These are phyloP conservation scores for Cynopterus sphinx DNA, from an alignment of 2,797 vertebrate species.

Conservation along the genomic window DNA sequence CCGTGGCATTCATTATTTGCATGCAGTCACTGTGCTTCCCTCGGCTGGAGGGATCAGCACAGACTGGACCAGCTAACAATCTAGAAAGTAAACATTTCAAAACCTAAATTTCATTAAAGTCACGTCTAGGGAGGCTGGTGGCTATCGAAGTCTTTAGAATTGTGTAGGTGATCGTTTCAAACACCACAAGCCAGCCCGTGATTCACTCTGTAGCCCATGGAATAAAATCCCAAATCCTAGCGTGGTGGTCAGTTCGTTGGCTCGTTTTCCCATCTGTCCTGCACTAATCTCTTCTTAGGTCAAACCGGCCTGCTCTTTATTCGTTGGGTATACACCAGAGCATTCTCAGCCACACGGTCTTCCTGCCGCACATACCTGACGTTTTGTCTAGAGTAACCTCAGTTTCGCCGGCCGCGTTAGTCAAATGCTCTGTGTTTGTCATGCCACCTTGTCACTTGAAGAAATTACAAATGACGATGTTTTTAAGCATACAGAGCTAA, in stretches of 20 bases:
- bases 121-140: neutral
- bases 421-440: neutral
- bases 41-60: neutral
- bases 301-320: no score
- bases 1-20: neutral
- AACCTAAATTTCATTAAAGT: neutral
- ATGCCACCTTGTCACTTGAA: neutral
- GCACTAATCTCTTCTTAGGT: neutral
- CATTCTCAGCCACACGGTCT: neutral
- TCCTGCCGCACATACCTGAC: rapidly evolving
- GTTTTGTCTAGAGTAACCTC: neutral
- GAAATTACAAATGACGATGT: constrained; percentile 71
- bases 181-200: neutral
- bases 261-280: neutral
- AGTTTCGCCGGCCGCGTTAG: rapidly evolving
- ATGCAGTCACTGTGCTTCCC: neutral
- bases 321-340: neutral
- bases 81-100: neutral
- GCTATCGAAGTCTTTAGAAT: neutral
- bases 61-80: neutral
- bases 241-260: neutral
- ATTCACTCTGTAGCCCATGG: neutral
- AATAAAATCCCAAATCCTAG: neutral
- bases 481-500: constrained; percentile 93
- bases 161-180: neutral